Evolutionary conservation across 2,113 vertebrate species (phyloP).

Genomic region (Mystacornis crossleyi): DNA sequence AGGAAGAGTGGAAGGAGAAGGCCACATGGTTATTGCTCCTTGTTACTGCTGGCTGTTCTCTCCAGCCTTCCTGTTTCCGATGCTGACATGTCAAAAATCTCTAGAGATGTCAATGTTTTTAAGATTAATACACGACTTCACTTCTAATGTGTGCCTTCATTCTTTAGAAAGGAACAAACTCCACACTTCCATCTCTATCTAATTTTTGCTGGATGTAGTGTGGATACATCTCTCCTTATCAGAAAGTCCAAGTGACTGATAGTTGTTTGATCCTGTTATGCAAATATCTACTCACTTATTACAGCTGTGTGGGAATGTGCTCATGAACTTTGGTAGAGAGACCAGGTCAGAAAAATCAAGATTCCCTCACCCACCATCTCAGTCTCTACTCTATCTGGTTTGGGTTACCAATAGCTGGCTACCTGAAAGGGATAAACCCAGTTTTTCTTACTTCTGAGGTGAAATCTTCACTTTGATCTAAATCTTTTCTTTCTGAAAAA

Average conservation of each 20-base stretch:
- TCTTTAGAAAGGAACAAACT: not conserved
- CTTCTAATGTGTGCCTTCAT: not conserved
- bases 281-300: not conserved
- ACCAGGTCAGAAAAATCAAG: not conserved
- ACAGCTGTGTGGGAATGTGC: fast-evolving
- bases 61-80: conserved; percentile 55
- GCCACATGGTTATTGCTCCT: conserved; percentile 11
- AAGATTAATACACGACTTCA: not conserved
- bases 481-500: not conserved
- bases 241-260: not conserved
- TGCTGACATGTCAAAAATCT: conserved; percentile 2
- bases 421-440: not conserved
- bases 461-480: not conserved
- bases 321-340: not conserved
- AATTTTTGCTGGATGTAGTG: not conserved
- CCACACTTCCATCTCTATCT: not conserved
- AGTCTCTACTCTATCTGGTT: not conserved
- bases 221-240: not conserved
- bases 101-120: not conserved
- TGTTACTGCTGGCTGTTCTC: conserved; percentile 57
- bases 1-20: conserved; percentile 37
- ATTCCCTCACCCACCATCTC: not conserved
- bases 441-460: not conserved
- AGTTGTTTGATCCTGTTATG: not conserved
- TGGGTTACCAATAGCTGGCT: not conserved